Percentiles rank a stretch among this genome's conserved stretches.
Evolutionary conservation across 2,888 invertebrate genomes (phyloP).

Genomic region (Drosophila formosana): DNA sequence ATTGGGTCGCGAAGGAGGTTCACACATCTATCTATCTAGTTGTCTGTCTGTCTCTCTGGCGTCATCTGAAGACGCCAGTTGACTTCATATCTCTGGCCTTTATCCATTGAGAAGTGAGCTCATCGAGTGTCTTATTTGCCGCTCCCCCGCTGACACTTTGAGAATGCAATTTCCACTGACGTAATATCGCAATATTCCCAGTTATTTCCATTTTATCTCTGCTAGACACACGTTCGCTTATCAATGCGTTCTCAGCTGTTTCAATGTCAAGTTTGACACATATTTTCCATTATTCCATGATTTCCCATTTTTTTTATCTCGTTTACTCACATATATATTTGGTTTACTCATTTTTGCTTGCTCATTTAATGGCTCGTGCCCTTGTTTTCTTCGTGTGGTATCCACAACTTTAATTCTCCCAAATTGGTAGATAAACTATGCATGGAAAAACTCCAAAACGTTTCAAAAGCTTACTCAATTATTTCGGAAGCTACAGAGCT

Average conservation of each 20-base stretch:
- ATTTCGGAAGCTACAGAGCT: too few relatives aligned
- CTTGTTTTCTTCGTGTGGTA: too few relatives aligned
- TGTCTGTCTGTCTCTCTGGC: constrained; percentile 6
- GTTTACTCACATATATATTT: too few relatives aligned
- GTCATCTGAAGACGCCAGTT: constrained; percentile 25
- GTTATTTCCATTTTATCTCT: constrained; percentile 36
- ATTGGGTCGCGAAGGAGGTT: constrained; percentile 10
- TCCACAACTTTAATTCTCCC: too few relatives aligned
- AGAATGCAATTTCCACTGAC: constrained; percentile 53
- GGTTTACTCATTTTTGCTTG: too few relatives aligned
- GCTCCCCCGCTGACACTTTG: constrained; percentile 1
- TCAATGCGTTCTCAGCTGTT: constrained; percentile 17
- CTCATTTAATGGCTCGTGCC: too few relatives aligned
- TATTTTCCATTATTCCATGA: not conserved
- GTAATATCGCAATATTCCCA: constrained; percentile 26
- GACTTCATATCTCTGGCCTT: constrained; percentile 4
- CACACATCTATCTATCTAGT: not conserved
- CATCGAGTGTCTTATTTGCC: constrained; percentile 26
- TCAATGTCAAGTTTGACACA: constrained; percentile 27
- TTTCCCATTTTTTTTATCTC: not conserved
- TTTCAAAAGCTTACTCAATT: too few relatives aligned
- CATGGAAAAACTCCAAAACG: too few relatives aligned
- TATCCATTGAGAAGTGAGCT: constrained; percentile 28
- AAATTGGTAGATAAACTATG: too few relatives aligned
- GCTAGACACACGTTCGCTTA: constrained; percentile 5